Evolutionary conservation across 2,888 invertebrate species (phyloP).

Genomic region (Tribolium freemani): DNA sequence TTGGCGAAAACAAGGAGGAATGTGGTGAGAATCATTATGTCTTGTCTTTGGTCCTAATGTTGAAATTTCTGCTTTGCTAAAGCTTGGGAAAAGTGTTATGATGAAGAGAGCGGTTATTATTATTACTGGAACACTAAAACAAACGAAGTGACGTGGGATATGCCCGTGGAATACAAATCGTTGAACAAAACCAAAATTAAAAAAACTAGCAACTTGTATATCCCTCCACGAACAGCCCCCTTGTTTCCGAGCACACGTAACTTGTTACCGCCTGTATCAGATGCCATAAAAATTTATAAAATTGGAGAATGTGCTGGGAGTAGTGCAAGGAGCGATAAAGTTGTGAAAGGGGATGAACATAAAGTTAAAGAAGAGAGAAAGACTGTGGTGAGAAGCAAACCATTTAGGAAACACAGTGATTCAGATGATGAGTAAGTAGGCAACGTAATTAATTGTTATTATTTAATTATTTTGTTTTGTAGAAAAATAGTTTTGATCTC

Average conservation of each 20-base stretch:
- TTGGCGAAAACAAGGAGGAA: constrained; percentile 48
- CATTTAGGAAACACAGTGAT: constrained; percentile 42
- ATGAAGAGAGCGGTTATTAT: constrained; percentile 73
- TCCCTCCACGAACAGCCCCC: constrained; percentile 54
- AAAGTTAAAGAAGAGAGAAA: constrained; percentile 17
- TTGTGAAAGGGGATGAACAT: constrained; percentile 15
- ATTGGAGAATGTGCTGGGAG: constrained; percentile 46
- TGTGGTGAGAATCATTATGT: constrained; percentile 32
- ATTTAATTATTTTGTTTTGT: constrained; percentile 45
- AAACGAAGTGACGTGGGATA: constrained; percentile 77
- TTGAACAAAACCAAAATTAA: constrained; percentile 41
- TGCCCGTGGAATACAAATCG: constrained; percentile 69
- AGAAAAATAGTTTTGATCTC: constrained; percentile 74
- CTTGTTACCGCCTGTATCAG: constrained; percentile 40
- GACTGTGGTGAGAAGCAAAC: neutral
- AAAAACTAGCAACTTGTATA: constrained; percentile 50
- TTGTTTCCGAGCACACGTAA: constrained; percentile 53
- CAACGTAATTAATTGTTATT: neutral
- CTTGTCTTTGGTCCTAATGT: neutral
- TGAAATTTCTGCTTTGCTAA: constrained; percentile 40
- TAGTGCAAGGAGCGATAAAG: constrained; percentile 42
- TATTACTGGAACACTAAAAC: constrained; percentile 78
- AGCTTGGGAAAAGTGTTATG: constrained; percentile 78
- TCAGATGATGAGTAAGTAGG: constrained; percentile 62
- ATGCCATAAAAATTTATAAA: constrained; percentile 55